Percentiles rank a stretch among this genome's conserved stretches.
These are phyloP conservation scores for Tethea ocularis DNA, from an alignment of 2,888 invertebrate genomes.

Conservation along the genomic window DNA sequence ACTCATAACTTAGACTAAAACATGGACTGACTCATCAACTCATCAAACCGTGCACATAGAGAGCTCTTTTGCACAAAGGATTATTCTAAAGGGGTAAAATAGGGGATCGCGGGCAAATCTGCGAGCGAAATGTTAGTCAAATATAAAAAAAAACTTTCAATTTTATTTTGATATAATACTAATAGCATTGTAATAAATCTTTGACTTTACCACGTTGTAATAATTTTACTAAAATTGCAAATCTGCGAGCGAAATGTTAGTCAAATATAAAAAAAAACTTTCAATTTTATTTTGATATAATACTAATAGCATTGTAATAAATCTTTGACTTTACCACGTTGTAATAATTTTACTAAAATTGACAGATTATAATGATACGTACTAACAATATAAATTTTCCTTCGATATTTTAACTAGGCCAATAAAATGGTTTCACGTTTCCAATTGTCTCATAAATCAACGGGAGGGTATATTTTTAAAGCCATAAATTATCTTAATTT, in stretches of 20 bases:
- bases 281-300: no score
- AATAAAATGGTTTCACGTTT: conserved; percentile 14
- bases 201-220: neutral
- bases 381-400: neutral
- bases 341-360: neutral
- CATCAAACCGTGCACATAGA: no score
- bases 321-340: neutral
- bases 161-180: no score
- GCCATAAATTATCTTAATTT: conserved; percentile 18
- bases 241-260: no score
- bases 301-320: neutral
- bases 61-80: no score
- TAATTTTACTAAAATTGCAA: neutral
- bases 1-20: no score
- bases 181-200: neutral
- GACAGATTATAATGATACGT: neutral
- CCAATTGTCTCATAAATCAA: conserved; percentile 16
- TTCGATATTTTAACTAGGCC: neutral
- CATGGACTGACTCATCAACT: no score
- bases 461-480: conserved; percentile 15
- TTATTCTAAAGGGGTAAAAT: no score
- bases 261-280: no score
- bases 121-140: no score
- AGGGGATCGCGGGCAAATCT: no score
- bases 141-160: no score